These are phyloP conservation scores for Tetramorium bicarinatum DNA, from an alignment of 2,888 invertebrate genomes.

Conservation along the genomic window DNA sequence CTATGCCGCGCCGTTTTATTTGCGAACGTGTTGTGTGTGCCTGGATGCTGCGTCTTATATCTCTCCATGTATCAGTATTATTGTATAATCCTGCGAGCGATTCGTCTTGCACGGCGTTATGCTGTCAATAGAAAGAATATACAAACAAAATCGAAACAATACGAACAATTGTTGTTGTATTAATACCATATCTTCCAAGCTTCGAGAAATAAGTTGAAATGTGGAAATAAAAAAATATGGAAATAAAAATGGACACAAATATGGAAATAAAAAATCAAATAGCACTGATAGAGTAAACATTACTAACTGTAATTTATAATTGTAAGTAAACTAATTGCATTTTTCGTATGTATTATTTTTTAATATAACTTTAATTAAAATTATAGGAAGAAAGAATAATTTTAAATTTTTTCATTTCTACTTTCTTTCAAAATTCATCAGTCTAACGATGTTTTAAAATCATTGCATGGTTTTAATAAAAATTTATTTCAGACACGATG, in stretches of 20 bases:
- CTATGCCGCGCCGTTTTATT: slow-evolving; percentile 39
- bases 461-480: not conserved
- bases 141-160: not conserved
- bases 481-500: not conserved
- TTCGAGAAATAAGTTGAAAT: not conserved
- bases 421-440: not conserved
- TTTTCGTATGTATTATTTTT: not conserved
- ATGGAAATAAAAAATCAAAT: not conserved
- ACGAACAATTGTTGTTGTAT: no score
- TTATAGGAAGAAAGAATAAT: not conserved
- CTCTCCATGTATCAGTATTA: slow-evolving; percentile 22
- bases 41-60: slow-evolving; percentile 18
- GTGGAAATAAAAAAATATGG: not conserved
- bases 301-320: not conserved
- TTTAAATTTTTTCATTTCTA: not conserved
- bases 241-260: not conserved
- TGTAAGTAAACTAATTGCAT: not conserved
- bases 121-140: slow-evolving; percentile 1
- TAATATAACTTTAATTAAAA: not conserved
- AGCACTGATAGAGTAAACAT: not conserved
- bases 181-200: not conserved
- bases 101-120: not conserved
- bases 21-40: not conserved
- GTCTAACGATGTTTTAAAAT: not conserved
- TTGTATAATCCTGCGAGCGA: slow-evolving; percentile 35